Evolutionary conservation across 2,888 invertebrate genomes (phyloP), one percentile per base, ranked within the genome.

Genomic region (Spodoptera littoralis): DNA sequence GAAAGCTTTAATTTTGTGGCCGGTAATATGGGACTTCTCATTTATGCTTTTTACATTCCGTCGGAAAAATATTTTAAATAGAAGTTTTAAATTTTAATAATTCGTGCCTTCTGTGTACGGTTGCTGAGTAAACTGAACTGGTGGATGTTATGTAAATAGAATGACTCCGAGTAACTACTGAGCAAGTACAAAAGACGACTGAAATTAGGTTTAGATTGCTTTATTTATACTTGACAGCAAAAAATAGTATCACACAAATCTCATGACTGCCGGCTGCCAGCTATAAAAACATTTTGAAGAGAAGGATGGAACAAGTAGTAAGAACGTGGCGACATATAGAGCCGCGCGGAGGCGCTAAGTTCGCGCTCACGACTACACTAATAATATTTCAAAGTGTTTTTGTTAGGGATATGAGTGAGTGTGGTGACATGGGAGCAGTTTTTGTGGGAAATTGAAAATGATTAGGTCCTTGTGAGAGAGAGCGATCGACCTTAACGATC

Each of bases 311-410:
- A 45, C 43, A 8, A 18, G 24, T 12, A 41, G 56, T 42, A 11
- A 42, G 41, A 56, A 51, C 48, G 51, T 8, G 44, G 8, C 43
- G 24, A 18, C 65, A 27, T 27, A 27, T 5, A 24, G 18, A 51
- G 43, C 43, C 46, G 41, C 43, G 36, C 8, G 11, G 12, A 53
- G 18, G n/a, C 44, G 52, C 61, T 60, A 41, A 50, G 71, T 56
- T 65, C 41, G 45, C 45, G n/a, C 65, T 65, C 41, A 43, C 45
- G n/a, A 56, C 12, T 53, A 36, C 46, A 47, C 66, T 52, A 59
- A 59, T 53, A 72, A 66, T 66, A 65, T 72, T 58, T 44, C 30
- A 30, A 24, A 58, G 59, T 67, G 60, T 70, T 70, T 73, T 73
- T 60, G 13, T 55, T 60, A 60, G 43, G 43, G 48, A 73, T 73